Evolutionary conservation across 2,888 invertebrate genomes (phyloP).

Genomic region (Ormyrus labotus): DNA sequence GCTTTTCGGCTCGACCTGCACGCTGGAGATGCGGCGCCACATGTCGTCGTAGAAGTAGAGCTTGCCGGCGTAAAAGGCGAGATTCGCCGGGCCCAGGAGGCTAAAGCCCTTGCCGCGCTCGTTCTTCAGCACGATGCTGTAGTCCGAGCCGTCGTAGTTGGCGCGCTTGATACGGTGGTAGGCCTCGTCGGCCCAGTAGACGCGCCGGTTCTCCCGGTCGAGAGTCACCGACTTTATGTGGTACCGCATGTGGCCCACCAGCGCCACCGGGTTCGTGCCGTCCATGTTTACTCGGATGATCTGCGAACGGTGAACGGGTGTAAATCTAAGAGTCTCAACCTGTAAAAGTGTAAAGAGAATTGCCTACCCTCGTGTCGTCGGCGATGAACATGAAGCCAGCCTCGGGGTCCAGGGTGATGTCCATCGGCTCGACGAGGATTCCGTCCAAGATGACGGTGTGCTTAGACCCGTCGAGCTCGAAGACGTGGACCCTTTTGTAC

Average conservation of each 20-base stretch:
- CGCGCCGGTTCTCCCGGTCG: constrained; percentile 8
- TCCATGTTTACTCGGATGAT: constrained; percentile 42
- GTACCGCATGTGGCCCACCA: constrained; percentile 12
- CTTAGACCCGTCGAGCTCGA: neutral
- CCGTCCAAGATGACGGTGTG: neutral
- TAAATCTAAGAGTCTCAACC: neutral
- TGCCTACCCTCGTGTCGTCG: constrained; percentile 4
- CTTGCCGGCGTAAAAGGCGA: constrained; percentile 13
- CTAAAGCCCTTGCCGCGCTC: neutral
- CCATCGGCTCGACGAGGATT: constrained; percentile 1
- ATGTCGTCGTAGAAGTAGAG: constrained; percentile 43
- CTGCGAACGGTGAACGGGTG: neutral
- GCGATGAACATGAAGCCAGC: constrained; percentile 38
- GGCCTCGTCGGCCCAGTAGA: constrained; percentile 42
- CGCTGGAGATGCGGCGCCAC: neutral
- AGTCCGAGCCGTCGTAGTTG: constrained; percentile 34
- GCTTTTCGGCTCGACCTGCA: neutral
- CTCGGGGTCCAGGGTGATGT: constrained; percentile 26
- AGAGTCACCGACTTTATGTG: constrained; percentile 32
- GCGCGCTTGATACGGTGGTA: constrained; percentile 42
- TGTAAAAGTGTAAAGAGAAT: neutral
- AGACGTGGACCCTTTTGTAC: constrained; percentile 13
- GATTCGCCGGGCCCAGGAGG: constrained; percentile 8
- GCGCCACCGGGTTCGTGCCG: neutral
- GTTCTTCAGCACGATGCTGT: constrained; percentile 25